Evolutionary conservation across 1,140 invertebrate genomes (phyloP), one percentile per base, ranked within the genome.

Genomic region (Lepidurus apus): DNA sequence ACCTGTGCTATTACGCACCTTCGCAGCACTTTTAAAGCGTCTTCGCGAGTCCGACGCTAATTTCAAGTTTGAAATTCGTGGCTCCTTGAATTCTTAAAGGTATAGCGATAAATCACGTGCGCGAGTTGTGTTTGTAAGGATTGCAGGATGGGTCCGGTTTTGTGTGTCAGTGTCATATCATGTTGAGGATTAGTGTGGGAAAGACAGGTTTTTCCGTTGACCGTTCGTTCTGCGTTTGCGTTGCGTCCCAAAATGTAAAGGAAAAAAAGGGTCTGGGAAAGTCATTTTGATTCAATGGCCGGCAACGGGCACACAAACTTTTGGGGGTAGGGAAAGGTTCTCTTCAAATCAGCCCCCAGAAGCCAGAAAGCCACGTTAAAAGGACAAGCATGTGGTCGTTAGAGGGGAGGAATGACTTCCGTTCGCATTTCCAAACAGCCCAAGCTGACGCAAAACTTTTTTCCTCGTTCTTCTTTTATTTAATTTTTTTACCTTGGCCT

Each of bases 121-220:
- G 13, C 53, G 53, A 9, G n/a, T 65, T 65, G 53, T 65, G 53
- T 65, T 7, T 17, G 53, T 65, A 21, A n/a, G 53, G 53, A n/a
- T 7, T 65, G 53, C 21, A 17, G 8, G 53, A 11, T 7, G 7
- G 53, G 17, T 65, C 53, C 17, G 13, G 13, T 65, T 13, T n/a
- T 65, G 53, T 21, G 47, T 65, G 34, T 34, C 34, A 34, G 34
- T 34, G 34, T 34, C 34, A 4, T 34, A 34, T 34, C 34, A 3
- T 34, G 34, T 34, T 34, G 34, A 34, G 34, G 34, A 34, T 34
- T 34, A 34, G 34, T 17, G 53, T 65, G 53, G 53, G 53, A 65
- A 65, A 7, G 53, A 65, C 53, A 65, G 53, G 13, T 65, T 65
- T 65, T 65, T 65, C 53, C 53, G 53, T 65, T 65, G 13, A 65